Conservation (phyloP, 2,888 invertebrate genomes). For the Cheilosia pagana region DNA sequence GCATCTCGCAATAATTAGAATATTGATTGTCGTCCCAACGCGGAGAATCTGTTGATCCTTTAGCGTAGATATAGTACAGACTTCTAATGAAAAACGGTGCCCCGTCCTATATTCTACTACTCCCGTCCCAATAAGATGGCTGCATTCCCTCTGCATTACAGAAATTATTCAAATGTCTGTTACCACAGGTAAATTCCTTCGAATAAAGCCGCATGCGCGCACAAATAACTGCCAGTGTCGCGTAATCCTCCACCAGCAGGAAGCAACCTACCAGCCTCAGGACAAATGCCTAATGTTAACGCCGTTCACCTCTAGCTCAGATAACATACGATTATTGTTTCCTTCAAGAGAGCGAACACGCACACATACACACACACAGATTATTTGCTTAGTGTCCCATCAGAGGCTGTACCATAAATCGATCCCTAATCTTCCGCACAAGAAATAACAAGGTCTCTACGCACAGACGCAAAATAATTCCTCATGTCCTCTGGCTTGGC, state of each 20-base stretch:
- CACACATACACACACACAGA: too few relatives aligned
- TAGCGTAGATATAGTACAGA: too few relatives aligned
- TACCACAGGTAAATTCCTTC: neutral
- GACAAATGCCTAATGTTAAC: slow-evolving; percentile 64
- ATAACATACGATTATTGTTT: slow-evolving; percentile 71
- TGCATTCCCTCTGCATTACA: too few relatives aligned
- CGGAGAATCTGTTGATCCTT: too few relatives aligned
- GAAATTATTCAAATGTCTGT: too few relatives aligned
- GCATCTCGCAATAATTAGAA: too few relatives aligned
- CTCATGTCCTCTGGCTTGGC: slow-evolving; percentile 62
- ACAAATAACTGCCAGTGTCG: slow-evolving; percentile 39
- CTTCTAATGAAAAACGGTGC: too few relatives aligned
- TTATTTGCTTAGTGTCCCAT: slow-evolving; percentile 44
- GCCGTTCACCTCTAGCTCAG: slow-evolving; percentile 66
- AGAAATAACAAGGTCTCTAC: slow-evolving; percentile 55
- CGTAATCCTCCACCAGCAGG: slow-evolving; percentile 49
- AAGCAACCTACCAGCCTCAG: slow-evolving; percentile 13
- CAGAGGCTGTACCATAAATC: slow-evolving; percentile 62
- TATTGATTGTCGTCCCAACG: too few relatives aligned
- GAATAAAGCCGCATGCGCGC: neutral
- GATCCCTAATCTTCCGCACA: slow-evolving; percentile 66
- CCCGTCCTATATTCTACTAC: too few relatives aligned
- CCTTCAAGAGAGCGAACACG: slow-evolving; percentile 26
- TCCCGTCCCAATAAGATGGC: too few relatives aligned
- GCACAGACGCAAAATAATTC: slow-evolving; percentile 61